Base-by-base conservation (phyloP, 2,797 vertebrate species). In the Pogonophryne albipinna region DNA sequence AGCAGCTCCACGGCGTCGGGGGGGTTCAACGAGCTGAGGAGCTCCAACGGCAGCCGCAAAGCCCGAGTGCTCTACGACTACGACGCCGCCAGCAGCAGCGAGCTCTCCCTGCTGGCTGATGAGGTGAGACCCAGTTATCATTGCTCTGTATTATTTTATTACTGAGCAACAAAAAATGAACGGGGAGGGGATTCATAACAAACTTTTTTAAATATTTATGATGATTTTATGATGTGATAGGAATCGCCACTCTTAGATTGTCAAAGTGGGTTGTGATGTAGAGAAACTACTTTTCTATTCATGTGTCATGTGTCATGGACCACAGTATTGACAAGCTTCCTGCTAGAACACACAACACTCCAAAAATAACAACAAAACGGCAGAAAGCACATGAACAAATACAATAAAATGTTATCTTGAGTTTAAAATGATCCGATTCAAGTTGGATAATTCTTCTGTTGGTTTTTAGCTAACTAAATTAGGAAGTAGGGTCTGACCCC, bases 1-100 rank as follows among this genome's bases (percentile, higher is more conserved):
- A 71, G 93, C 77, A 45, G 86, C 89, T 78, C 94, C 6, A 89
- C 92, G 60, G 90, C 91, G n/a, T 93, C 95, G 12, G 94, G 96
- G 41, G 95, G 97, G 71, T 95, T 97, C 94, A 96, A 62, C 63
- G 97, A 99, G 85, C 85, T 97, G 88, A 96, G 96, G 16, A 94
- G 94, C 74, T 96, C 95, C 65, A 96, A 94, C 71, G 95, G 96
- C 87, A 98, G 93, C 91, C 96, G 97, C 80, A 97, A 95, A 91
- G 98, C 98, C 50, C 91, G 98, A n/a, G 98, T 99, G 71, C 97
- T 99, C 3, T 99, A 99, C 62, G 98, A 99, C 91, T 99, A 99
- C 10, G 98, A 99, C 56, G 98, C 98, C 4, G 97, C 97, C n/a
- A 97, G 97, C 89, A 99, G 98, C 94, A 98, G 94, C 66, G 98